Percentiles rank a stretch among this genome's conserved stretches.
These are phyloP conservation scores for Gryllus bimaculatus DNA, from an alignment of 1,140 invertebrate species.

Conservation along the genomic window DNA sequence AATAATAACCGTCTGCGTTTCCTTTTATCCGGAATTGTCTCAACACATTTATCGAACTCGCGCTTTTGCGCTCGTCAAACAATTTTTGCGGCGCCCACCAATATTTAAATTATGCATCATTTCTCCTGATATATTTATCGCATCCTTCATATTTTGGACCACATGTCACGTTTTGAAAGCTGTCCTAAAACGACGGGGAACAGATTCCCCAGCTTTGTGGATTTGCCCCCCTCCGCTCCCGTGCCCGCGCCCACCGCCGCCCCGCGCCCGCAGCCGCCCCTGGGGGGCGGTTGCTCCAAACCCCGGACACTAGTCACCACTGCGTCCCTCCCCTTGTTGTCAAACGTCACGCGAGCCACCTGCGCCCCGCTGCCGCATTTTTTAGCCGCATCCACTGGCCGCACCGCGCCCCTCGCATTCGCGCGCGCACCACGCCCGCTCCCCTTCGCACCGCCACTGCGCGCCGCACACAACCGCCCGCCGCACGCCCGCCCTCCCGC, in stretches of 20 bases:
- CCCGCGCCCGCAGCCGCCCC: background rate
- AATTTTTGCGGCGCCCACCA: background rate
- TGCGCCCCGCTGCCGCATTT: constrained; percentile 18
- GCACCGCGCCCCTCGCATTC: background rate
- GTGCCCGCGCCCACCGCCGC: constrained; percentile 1
- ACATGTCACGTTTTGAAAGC: constrained; percentile 15
- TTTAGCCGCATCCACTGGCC: constrained; percentile 13
- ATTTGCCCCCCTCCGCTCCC: background rate
- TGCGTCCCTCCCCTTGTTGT: constrained; percentile 18
- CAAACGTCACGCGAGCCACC: constrained; percentile 18
- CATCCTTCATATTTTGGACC: constrained; percentile 4
- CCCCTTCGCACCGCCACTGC: background rate
- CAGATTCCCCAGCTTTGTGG: constrained; percentile 18
- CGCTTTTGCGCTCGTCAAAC: background rate
- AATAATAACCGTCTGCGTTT: background rate
- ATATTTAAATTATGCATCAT: background rate
- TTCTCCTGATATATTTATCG: constrained; percentile 5
- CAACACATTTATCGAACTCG: background rate
- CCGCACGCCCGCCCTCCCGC: too few species aligned
- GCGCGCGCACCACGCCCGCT: too few species aligned
- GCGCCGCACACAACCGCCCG: background rate
- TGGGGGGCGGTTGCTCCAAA: constrained; percentile 6
- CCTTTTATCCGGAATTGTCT: background rate
- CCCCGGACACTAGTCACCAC: constrained; percentile 13
- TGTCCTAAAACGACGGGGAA: constrained; percentile 14